Evolutionary conservation across 2,797 vertebrate genomes (phyloP).

Genomic region (Diglossa cyanea): DNA sequence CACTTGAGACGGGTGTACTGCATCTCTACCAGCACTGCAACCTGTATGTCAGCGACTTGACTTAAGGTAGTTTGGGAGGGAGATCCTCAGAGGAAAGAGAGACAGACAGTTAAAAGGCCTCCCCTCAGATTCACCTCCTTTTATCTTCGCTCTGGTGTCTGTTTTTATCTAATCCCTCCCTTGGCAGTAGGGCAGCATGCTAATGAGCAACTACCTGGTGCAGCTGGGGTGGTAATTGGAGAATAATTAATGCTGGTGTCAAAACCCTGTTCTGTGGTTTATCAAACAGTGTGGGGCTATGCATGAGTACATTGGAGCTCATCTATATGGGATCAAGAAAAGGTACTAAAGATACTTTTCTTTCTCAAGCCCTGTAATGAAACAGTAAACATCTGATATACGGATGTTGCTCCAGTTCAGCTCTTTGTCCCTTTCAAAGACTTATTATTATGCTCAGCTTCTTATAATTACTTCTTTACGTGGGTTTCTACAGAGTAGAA

Average conservation of each 20-base stretch:
- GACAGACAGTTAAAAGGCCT: background rate
- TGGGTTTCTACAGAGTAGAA: background rate
- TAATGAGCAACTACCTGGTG: slow-evolving; percentile 11
- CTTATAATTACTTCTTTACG: background rate
- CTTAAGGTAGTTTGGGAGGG: background rate
- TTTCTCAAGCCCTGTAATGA: background rate
- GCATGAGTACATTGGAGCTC: background rate
- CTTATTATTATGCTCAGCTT: background rate
- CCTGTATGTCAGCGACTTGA: background rate
- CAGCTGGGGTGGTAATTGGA: background rate
- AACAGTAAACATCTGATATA: background rate
- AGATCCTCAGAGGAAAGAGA: background rate
- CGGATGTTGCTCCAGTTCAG: background rate
- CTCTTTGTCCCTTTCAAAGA: background rate
- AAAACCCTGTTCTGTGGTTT: background rate
- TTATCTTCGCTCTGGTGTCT: background rate
- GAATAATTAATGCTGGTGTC: slow-evolving; percentile 30
- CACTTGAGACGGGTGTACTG: background rate
- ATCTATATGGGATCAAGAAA: background rate
- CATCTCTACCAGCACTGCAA: background rate
- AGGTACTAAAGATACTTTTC: background rate
- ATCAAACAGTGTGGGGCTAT: background rate
- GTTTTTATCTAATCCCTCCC: background rate
- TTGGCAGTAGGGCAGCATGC: background rate
- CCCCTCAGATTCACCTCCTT: background rate